Percentiles rank a stretch among this genome's conserved stretches.
Conservation (phyloP, 2,888 invertebrate genomes). For the Chrysina gloriosa region DNA sequence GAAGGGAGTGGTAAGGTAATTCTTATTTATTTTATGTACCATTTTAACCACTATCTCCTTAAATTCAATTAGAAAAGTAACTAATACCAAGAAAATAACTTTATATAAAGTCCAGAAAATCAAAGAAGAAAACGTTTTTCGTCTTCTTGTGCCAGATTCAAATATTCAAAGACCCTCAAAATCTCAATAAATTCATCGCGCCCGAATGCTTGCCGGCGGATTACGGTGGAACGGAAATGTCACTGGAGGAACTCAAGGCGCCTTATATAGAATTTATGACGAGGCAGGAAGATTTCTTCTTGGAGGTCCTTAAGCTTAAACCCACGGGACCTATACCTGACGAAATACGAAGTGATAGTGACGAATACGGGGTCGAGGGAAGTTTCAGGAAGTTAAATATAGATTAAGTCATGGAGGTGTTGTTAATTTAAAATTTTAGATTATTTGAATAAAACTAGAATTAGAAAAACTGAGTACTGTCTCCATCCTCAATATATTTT, state of each 20-base stretch:
- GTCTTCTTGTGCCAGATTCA: constrained; percentile 65
- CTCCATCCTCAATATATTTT: too few species aligned
- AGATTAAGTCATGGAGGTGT: constrained; percentile 59
- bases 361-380: constrained; percentile 66
- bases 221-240: constrained; percentile 73
- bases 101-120: too few species aligned
- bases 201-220: constrained; percentile 72
- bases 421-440: not conserved
- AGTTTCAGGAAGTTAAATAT: constrained; percentile 74
- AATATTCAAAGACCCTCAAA: constrained; percentile 67
- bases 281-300: constrained; percentile 68
- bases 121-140: not conserved
- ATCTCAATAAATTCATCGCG: constrained; percentile 70
- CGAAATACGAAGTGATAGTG: not conserved
- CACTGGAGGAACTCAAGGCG: constrained; percentile 66
- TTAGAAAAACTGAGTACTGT: too few species aligned
- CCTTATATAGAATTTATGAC: constrained; percentile 68
- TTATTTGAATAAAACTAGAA: not conserved
- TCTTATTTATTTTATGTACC: too few species aligned
- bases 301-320: constrained; percentile 69
- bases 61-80: too few species aligned
- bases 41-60: too few species aligned
- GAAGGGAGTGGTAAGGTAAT: too few species aligned
- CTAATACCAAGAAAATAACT: too few species aligned
- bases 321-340: constrained; percentile 46